Percentiles rank a stretch among this genome's conserved stretches.
Evolutionary conservation across 2,888 invertebrate genomes (phyloP).

Genomic region (Mesochorus sp.): DNA sequence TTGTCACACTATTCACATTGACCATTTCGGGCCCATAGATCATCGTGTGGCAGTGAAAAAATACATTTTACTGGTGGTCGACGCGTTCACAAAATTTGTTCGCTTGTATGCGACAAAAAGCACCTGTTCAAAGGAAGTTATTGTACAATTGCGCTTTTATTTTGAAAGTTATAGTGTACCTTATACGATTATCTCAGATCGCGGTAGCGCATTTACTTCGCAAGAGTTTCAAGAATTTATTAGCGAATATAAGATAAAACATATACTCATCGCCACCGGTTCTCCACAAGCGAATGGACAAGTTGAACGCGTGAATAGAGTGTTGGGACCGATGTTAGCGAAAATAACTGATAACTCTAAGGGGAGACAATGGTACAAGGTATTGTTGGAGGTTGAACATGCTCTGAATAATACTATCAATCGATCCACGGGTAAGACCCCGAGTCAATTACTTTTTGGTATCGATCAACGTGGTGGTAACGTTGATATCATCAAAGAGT

Average conservation of each 20-base stretch:
- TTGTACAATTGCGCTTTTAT: constrained; percentile 16
- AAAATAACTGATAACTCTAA: constrained; percentile 46
- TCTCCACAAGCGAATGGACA: constrained; percentile 72
- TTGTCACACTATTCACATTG: constrained; percentile 54
- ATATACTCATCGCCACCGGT: constrained; percentile 67
- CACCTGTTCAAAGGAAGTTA: constrained; percentile 40
- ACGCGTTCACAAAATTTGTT: constrained; percentile 50
- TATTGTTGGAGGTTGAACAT: constrained; percentile 34
- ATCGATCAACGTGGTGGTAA: constrained; percentile 33
- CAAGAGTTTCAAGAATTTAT: constrained; percentile 49
- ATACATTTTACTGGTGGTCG: constrained; percentile 46
- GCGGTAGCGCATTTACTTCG: constrained; percentile 44
- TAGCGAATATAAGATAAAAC: constrained; percentile 57
- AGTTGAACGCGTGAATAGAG: constrained; percentile 62
- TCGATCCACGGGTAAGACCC: constrained; percentile 31
- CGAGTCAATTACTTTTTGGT: constrained; percentile 35
- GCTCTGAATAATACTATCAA: constrained; percentile 34
- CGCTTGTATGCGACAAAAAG: constrained; percentile 41
- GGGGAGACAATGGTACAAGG: constrained; percentile 50
- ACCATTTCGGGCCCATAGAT: constrained; percentile 53
- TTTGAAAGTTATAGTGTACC: constrained; percentile 45
- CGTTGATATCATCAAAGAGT: constrained; percentile 32
- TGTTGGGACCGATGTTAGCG: constrained; percentile 62
- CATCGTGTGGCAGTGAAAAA: constrained; percentile 22
- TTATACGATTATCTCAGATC: constrained; percentile 29